Conservation (phyloP, 2,888 invertebrate species). For the Cerastis leucographa region DNA sequence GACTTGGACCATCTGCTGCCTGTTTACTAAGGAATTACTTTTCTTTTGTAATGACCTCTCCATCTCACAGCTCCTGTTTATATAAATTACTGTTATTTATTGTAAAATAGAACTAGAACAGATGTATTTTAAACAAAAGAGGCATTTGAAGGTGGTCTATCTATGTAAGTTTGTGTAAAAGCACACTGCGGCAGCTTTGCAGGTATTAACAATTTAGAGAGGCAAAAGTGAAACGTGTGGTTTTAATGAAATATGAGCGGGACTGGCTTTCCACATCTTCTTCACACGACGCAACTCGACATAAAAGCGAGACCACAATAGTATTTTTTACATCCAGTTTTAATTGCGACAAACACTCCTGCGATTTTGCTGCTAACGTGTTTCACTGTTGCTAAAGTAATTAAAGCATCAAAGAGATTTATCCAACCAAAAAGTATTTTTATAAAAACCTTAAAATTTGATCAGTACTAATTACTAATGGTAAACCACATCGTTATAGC, state of each 20-base stretch:
- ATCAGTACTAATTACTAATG: slow-evolving; percentile 14
- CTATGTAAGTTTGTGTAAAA: slow-evolving; percentile 44
- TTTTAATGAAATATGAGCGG: slow-evolving; percentile 69
- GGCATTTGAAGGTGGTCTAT: slow-evolving; percentile 52
- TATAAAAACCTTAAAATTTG: not conserved
- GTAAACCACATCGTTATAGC: slow-evolving; percentile 23
- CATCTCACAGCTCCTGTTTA: slow-evolving; percentile 47
- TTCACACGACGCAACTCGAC: slow-evolving; percentile 74
- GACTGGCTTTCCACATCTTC: slow-evolving; percentile 78
- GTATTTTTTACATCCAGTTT: slow-evolving; percentile 74
- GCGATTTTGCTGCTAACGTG: slow-evolving; percentile 30
- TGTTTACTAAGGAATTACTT: slow-evolving; percentile 45
- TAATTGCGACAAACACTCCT: slow-evolving; percentile 68
- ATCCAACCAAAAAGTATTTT: not conserved
- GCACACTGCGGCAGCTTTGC: slow-evolving; percentile 49
- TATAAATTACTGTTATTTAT: slow-evolving; percentile 48
- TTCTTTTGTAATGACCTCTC: slow-evolving; percentile 50
- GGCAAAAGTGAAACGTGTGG: slow-evolving; percentile 75
- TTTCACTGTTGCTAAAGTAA: slow-evolving; percentile 6
- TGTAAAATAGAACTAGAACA: slow-evolving; percentile 45
- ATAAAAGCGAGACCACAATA: slow-evolving; percentile 69
- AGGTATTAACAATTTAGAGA: slow-evolving; percentile 60
- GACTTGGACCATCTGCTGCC: slow-evolving; percentile 51
- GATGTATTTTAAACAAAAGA: slow-evolving; percentile 48
- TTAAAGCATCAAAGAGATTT: not conserved